phyloP scores from a whole-genome alignment of 2,797 vertebrate genomes.

The Lophius americanus region DNA sequence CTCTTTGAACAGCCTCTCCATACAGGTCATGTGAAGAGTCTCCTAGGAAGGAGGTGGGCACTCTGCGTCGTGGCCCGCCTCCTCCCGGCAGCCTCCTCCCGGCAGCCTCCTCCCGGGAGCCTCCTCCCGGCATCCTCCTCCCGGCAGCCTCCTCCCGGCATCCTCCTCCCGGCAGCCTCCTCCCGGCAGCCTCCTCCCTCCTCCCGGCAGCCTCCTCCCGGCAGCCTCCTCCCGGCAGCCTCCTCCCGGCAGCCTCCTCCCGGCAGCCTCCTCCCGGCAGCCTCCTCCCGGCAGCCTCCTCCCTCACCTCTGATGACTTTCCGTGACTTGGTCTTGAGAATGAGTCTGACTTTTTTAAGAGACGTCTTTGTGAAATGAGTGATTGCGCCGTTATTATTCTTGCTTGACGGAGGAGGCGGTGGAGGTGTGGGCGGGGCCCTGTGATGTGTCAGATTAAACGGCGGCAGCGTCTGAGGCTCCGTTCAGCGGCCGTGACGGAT shows the following conservation, averaged over 20 bases:
- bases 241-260: slow-evolving; percentile 1
- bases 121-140: too few species aligned
- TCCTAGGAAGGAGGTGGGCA: slow-evolving; percentile 18
- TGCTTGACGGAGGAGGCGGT: slow-evolving; percentile 9
- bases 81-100: too few species aligned
- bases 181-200: too few species aligned
- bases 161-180: too few species aligned
- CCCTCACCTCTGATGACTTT: neutral
- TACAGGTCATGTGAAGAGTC: neutral
- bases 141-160: slow-evolving; percentile 1
- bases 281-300: slow-evolving; percentile 1
- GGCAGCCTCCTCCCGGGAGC: neutral
- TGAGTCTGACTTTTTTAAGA: slow-evolving; percentile 51
- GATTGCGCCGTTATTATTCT: slow-evolving; percentile 12
- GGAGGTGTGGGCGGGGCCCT: neutral
- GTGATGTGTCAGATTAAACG: neutral
- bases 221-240: too few species aligned
- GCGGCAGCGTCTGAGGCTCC: slow-evolving; percentile 1
- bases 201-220: too few species aligned
- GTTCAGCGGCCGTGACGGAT: slow-evolving; percentile 29
- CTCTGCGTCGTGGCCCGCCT: neutral
- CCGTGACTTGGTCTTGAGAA: slow-evolving; percentile 15
- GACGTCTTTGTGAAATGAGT: slow-evolving; percentile 42
- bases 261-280: too few species aligned
- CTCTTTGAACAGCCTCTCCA: neutral